Conservation (phyloP, 2,888 invertebrate genomes). For the Amiota minor region DNA sequence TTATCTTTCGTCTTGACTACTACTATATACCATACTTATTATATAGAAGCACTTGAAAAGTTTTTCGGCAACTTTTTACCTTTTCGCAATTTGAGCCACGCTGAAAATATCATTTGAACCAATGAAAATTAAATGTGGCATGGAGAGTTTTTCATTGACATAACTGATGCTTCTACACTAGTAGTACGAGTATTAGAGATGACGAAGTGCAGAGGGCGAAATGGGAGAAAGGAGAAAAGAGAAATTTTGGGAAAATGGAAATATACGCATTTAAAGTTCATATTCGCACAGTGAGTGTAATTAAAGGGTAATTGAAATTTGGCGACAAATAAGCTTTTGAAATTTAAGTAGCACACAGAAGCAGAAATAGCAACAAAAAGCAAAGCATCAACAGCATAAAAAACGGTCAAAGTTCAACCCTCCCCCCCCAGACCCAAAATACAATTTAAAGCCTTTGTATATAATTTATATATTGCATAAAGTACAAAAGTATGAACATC, state of each 20-base stretch:
- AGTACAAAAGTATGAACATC: not conserved
- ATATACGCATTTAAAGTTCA: slow-evolving; percentile 16
- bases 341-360: slow-evolving; percentile 23
- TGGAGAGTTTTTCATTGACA: not conserved
- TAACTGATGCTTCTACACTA: not conserved
- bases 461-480: too few species aligned
- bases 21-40: too few species aligned
- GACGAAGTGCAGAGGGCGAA: too few species aligned
- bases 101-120: slow-evolving; percentile 30
- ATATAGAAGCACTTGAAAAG: slow-evolving; percentile 24
- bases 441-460: not conserved
- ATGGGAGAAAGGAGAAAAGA: too few species aligned
- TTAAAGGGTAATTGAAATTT: slow-evolving; percentile 31
- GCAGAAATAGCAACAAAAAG: not conserved
- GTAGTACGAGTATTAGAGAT: too few species aligned
- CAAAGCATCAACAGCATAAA: not conserved
- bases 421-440: not conserved
- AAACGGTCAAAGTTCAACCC: slow-evolving; percentile 6
- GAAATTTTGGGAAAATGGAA: too few species aligned
- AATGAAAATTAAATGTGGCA: slow-evolving; percentile 29
- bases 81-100: slow-evolving; percentile 20
- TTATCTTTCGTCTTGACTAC: too few species aligned
- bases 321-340: slow-evolving; percentile 29
- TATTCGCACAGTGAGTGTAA: slow-evolving; percentile 23
- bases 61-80: slow-evolving; percentile 25